Percentiles rank a stretch among this genome's conserved stretches.
Evolutionary conservation across 2,888 invertebrate species (phyloP).

Genomic region (Willowsia nigromaculata): DNA sequence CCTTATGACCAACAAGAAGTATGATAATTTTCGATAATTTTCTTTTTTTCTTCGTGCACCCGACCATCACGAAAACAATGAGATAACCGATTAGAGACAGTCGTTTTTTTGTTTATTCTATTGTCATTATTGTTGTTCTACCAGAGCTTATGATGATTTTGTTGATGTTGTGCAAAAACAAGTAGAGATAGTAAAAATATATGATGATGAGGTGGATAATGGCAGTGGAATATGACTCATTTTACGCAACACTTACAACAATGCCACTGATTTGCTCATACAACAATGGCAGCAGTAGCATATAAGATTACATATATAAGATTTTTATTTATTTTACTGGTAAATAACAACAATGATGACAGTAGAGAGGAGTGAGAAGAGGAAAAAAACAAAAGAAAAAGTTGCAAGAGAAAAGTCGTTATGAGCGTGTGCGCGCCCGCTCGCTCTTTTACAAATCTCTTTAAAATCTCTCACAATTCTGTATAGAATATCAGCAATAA

Average conservation of each 20-base stretch:
- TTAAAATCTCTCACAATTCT: too few species aligned
- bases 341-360: neutral
- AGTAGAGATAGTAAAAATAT: slow-evolving; percentile 9
- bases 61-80: slow-evolving; percentile 31
- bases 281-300: neutral
- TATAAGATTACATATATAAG: neutral
- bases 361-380: neutral
- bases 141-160: neutral
- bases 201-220: neutral
- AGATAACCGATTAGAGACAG: slow-evolving; percentile 31
- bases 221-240: slow-evolving; percentile 32
- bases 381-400: slow-evolving; percentile 16
- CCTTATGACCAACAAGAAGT: neutral
- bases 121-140: neutral
- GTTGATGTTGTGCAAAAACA: slow-evolving; percentile 21
- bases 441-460: neutral
- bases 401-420: neutral
- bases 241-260: slow-evolving; percentile 71
- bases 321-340: neutral
- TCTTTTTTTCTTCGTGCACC: slow-evolving; percentile 6
- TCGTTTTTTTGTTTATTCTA: neutral
- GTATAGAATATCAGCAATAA: neutral
- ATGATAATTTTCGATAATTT: neutral
- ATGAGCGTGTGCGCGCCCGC: neutral
- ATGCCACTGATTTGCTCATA: slow-evolving; percentile 40